Evolutionary conservation across 2,113 vertebrate genomes (phyloP).

Genomic region (Seriola dumerili): DNA sequence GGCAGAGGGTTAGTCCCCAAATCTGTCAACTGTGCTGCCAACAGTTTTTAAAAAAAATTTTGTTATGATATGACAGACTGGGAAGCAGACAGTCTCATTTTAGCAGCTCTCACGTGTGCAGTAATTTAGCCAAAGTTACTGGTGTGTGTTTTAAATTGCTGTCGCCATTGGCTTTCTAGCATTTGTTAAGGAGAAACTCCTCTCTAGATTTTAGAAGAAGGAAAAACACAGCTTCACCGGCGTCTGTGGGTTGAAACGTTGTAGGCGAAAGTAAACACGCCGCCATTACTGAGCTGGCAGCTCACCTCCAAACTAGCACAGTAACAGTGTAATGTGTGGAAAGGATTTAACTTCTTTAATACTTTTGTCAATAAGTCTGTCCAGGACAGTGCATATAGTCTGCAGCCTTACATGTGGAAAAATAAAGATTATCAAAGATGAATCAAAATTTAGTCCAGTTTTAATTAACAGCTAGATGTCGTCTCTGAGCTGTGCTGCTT

Average conservation of each 20-base stretch:
- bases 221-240: background rate
- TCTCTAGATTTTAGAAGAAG: background rate
- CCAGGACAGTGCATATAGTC: too few relatives aligned
- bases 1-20: background rate
- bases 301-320: background rate
- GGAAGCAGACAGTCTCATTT: background rate
- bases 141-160: background rate
- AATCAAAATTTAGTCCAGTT: too few relatives aligned
- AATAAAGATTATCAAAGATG: too few relatives aligned
- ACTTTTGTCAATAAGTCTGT: background rate
- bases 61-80: too few relatives aligned
- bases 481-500: background rate
- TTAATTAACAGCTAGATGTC: too few relatives aligned
- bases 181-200: background rate
- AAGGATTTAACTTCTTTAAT: background rate
- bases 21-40: background rate
- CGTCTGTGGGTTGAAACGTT: background rate
- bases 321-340: background rate
- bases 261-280: background rate
- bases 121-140: slow-evolving; percentile 1
- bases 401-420: too few relatives aligned
- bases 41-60: too few relatives aligned
- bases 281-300: background rate
- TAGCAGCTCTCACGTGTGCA: background rate
- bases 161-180: background rate